These are phyloP conservation scores for Oncorhynchus clarkii DNA, from an alignment of 2,113 vertebrate genomes.

Conservation along the genomic window DNA sequence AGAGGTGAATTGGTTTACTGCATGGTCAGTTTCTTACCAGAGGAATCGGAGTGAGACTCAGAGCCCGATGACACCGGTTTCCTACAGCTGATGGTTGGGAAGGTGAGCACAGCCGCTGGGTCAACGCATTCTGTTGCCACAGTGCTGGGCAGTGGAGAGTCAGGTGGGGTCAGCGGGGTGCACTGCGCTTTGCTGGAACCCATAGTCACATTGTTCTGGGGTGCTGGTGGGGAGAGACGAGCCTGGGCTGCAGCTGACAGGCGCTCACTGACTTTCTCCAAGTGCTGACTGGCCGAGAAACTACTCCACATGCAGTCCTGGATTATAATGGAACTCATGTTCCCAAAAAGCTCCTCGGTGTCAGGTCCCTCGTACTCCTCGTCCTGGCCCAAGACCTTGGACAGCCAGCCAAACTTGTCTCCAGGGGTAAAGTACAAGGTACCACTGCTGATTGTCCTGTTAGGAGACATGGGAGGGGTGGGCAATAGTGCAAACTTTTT, in stretches of 20 bases:
- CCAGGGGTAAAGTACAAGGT: conserved; percentile 58
- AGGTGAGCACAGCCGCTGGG: conserved; percentile 82
- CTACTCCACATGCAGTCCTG: conserved; percentile 98
- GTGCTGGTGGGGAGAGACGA: conserved; percentile 12
- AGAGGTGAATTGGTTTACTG: conserved; percentile 38
- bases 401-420: conserved; percentile 71
- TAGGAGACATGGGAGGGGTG: conserved; percentile 84
- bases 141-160: conserved; percentile 52
- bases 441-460: conserved; percentile 60
- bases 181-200: conserved; percentile 53
- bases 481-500: conserved; percentile 96
- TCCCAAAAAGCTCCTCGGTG: conserved; percentile 75
- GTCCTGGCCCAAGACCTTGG: conserved; percentile 75
- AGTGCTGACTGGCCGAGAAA: conserved; percentile 83
- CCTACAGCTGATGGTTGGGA: conserved; percentile 78
- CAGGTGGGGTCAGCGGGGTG: conserved; percentile 50
- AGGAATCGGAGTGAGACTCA: conserved; percentile 89
- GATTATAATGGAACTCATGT: conserved; percentile 86
- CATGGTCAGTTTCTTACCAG: conserved; percentile 79
- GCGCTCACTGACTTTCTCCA: conserved; percentile 82
- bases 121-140: conserved; percentile 79
- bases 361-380: conserved; percentile 77
- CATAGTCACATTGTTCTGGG: conserved; percentile 53
- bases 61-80: conserved; percentile 86
- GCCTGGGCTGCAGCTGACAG: conserved; percentile 50